Base-by-base conservation (phyloP, 1,140 invertebrate species). In the Pachyrhynchus sulphureomaculatus region DNA sequence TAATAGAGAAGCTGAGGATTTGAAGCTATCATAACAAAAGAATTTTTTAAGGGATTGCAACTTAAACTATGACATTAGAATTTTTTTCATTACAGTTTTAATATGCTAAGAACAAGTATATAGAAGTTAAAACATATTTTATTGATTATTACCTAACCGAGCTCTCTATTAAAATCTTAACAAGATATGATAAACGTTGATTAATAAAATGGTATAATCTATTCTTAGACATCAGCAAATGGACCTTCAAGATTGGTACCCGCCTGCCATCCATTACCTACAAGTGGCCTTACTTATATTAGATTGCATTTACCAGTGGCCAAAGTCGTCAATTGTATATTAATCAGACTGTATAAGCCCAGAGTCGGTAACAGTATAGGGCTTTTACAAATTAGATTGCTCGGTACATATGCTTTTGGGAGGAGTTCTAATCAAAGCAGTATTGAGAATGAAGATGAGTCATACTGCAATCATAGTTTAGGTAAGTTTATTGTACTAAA, bases 301-400 rank as follows among this genome's bases (percentile, higher is more conserved):
- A 85, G 89, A 42, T 80, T 96, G 8, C 89, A 88, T 60, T 76
- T 96, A 2, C 84, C 88, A 1, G 84, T 88, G 51, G 90, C 92
- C 0, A 86, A 93, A 76, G 88, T 96, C 4, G 88, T 85, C 2
- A 88, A 85, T 48, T 81, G 82, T 37, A 81, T 86, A 44, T 76
- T 85, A 48, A 77, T 91, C 5, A 79, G 84, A 2, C 78, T 92
- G 13, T 92, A 90, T 73, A 91, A 90, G 73, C 92, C 93, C 1
- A 82, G 89, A 21, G 93, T 95, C 69, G 92, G 89, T 9, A 86
- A 87, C 49, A 95, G 90, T 71, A 89, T 96, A 70, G 93, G 92
- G 13, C 77, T 96, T 4, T 88, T 92, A 64, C 92, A 95, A 75
- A 88, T 96, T 48, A 82, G 87, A n/a, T 76, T 96, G 10, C 77